These are phyloP conservation scores for Eurois occulta DNA, from an alignment of 2,888 invertebrate genomes.

Conservation along the genomic window DNA sequence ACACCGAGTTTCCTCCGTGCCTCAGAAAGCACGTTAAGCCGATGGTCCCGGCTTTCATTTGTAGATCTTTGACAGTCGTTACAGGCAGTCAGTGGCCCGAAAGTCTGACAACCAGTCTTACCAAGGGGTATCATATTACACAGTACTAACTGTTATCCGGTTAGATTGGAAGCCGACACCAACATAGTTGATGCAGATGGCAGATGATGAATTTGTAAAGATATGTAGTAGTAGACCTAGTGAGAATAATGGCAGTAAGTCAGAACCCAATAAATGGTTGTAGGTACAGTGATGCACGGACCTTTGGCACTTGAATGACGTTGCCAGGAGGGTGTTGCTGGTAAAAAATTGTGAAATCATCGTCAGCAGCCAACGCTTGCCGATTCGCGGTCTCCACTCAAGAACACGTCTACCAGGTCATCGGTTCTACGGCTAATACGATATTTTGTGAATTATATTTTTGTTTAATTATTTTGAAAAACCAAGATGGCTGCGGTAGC, in stretches of 20 bases:
- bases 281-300: background rate
- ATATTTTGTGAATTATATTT: background rate
- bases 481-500: background rate
- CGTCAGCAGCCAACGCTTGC: background rate
- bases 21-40: background rate
- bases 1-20: background rate
- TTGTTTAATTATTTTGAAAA: background rate
- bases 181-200: too few species aligned
- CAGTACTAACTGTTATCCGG: background rate
- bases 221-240: background rate
- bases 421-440: background rate
- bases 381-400: background rate
- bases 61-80: background rate
- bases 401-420: too few species aligned
- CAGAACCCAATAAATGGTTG: background rate
- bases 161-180: background rate
- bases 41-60: background rate
- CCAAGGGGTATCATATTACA: background rate
- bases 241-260: background rate
- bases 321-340: background rate
- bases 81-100: background rate
- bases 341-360: background rate
- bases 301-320: background rate
- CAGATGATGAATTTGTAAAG: background rate
- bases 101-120: background rate